These are phyloP conservation scores for Acanthis flammea DNA, from an alignment of 2,797 vertebrate species.

Conservation along the genomic window DNA sequence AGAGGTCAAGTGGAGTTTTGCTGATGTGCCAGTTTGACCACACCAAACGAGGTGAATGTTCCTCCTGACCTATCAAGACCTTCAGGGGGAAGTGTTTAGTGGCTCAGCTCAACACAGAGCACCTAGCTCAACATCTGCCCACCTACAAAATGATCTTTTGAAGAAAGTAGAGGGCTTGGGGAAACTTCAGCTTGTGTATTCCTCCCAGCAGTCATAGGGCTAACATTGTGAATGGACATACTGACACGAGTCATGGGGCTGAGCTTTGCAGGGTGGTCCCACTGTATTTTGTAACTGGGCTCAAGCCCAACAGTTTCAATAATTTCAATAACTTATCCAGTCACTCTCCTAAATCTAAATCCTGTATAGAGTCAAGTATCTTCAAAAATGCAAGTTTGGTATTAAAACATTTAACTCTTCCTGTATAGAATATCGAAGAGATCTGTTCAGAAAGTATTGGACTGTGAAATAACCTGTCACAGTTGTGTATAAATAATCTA, in stretches of 20 bases:
- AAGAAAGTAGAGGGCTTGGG: neutral
- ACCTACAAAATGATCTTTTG: neutral
- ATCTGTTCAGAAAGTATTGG: neutral
- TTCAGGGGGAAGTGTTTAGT: neutral
- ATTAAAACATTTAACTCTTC: neutral
- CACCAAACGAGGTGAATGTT: neutral
- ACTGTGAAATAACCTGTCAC: neutral
- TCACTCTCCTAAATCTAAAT: neutral
- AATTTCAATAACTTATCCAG: neutral
- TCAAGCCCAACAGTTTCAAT: neutral
- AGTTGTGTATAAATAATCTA: neutral
- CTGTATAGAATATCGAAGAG: neutral
- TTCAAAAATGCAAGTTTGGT: neutral
- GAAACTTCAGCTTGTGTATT: neutral
- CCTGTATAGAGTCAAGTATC: neutral
- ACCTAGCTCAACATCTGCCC: neutral
- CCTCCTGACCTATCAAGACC: neutral
- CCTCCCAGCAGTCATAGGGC: too few species aligned
- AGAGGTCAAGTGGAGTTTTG: neutral
- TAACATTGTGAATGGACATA: accelerated
- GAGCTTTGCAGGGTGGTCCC: neutral
- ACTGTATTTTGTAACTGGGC: accelerated
- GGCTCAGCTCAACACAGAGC: neutral
- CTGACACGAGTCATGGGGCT: accelerated
- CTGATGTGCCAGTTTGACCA: neutral